Percentiles rank a stretch among this genome's conserved stretches.
phyloP scores from a whole-genome alignment of 2,797 vertebrate genomes.

The Crypturellus tataupa region DNA sequence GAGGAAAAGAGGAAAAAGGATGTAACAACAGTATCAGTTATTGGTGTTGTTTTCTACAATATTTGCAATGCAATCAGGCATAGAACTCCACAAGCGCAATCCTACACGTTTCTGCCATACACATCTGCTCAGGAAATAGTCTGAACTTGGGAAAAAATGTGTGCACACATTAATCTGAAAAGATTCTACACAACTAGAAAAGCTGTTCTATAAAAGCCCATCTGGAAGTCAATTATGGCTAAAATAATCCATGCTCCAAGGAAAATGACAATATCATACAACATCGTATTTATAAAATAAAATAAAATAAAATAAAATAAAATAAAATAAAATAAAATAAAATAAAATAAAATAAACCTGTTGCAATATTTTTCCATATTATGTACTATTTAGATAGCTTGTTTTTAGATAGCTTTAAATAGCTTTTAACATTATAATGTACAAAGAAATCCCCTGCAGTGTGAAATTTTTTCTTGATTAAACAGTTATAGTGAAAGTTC shows the following conservation, averaged over 20 bases:
- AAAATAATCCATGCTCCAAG: neutral
- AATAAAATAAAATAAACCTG: neutral
- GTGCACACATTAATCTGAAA: neutral
- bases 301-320: no score
- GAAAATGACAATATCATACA: neutral
- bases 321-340: neutral
- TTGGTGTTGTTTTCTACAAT: neutral
- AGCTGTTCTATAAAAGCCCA: neutral
- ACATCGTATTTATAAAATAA: neutral
- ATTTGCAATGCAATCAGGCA: neutral
- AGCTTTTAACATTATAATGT: no score
- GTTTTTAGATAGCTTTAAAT: neutral
- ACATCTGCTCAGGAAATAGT: neutral
- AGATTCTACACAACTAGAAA: neutral
- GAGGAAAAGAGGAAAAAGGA: rapidly evolving
- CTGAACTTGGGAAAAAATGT: neutral
- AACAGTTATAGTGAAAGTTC: neutral
- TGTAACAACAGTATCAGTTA: neutral
- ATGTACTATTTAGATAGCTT: neutral
- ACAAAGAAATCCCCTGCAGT: neutral
- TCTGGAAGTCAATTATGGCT: neutral
- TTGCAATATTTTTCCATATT: neutral
- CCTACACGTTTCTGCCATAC: rapidly evolving
- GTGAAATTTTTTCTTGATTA: neutral
- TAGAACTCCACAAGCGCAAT: neutral